phyloP scores from a whole-genome alignment of 2,113 vertebrate genomes.

The Ciconia stormi region DNA sequence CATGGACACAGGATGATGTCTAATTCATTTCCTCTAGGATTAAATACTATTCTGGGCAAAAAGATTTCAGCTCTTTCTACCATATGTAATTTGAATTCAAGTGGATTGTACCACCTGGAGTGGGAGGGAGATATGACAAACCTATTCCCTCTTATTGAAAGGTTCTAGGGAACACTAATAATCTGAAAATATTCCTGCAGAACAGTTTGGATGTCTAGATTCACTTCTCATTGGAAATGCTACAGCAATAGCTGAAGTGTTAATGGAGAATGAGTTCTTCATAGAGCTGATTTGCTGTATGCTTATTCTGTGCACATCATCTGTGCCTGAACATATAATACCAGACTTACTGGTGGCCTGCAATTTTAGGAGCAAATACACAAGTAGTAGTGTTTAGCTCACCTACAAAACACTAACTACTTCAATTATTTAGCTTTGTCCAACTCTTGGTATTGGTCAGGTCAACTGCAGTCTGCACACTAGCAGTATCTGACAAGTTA shows the following conservation, averaged over 20 bases:
- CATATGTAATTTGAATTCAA: background rate
- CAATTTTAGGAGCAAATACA: background rate
- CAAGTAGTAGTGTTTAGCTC: background rate
- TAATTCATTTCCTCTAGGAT: background rate
- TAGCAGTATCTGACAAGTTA: background rate
- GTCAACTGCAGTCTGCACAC: background rate
- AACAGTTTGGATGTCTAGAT: background rate
- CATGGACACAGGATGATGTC: background rate
- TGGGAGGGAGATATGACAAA: background rate
- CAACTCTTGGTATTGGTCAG: background rate
- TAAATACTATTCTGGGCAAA: background rate
- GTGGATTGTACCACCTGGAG: background rate
- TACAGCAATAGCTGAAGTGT: background rate
- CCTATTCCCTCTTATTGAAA: background rate
- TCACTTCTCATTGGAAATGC: background rate
- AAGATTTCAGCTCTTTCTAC: background rate
- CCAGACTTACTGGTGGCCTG: background rate
- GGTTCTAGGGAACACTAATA: background rate
- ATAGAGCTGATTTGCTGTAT: background rate
- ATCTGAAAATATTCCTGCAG: background rate
- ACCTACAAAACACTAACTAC: background rate
- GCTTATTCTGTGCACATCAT: background rate
- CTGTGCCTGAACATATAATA: rapidly evolving
- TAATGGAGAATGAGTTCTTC: background rate
- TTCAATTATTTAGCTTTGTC: background rate